Percentiles rank a stretch among this genome's conserved stretches.
Conservation (phyloP, 1,140 invertebrate species). For the Plutomurus gul region DNA sequence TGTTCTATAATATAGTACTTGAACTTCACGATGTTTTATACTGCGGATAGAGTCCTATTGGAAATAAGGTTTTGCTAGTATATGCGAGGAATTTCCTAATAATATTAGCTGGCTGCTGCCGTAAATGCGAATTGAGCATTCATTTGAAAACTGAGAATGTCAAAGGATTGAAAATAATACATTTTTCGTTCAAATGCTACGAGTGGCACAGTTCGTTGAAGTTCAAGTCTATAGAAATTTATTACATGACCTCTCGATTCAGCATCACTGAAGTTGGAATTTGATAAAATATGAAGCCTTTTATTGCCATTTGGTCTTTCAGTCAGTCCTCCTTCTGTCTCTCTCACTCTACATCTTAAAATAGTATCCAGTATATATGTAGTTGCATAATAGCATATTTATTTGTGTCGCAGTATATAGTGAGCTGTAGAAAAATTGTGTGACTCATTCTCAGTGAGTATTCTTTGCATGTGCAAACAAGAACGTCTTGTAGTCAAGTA, state of each 20-base stretch:
- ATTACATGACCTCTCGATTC: constrained; percentile 25
- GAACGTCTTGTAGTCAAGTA: background rate
- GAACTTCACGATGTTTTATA: too few relatives aligned
- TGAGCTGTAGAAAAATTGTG: too few relatives aligned
- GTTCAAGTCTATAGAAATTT: constrained; percentile 31
- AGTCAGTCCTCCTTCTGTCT: background rate
- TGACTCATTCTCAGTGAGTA: background rate
- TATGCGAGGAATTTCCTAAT: background rate
- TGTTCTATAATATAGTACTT: too few relatives aligned
- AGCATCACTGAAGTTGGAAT: constrained; percentile 15
- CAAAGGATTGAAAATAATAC: constrained; percentile 2
- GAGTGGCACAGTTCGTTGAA: background rate
- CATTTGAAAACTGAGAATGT: constrained; percentile 4
- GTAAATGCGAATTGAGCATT: background rate
- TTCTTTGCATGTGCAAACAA: background rate
- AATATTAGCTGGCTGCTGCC: constrained; percentile 8
- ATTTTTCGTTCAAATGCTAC: constrained; percentile 13
- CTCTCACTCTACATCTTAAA: too few relatives aligned
- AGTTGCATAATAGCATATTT: too few relatives aligned
- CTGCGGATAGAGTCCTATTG: too few relatives aligned
- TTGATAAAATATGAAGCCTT: constrained; percentile 36
- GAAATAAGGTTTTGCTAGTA: too few relatives aligned
- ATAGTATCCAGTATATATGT: too few relatives aligned
- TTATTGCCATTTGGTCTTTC: constrained; percentile 21
- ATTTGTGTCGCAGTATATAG: too few relatives aligned